phyloP scores from a whole-genome alignment of 2,113 vertebrate genomes.

The Oncorhynchus mykiss region DNA sequence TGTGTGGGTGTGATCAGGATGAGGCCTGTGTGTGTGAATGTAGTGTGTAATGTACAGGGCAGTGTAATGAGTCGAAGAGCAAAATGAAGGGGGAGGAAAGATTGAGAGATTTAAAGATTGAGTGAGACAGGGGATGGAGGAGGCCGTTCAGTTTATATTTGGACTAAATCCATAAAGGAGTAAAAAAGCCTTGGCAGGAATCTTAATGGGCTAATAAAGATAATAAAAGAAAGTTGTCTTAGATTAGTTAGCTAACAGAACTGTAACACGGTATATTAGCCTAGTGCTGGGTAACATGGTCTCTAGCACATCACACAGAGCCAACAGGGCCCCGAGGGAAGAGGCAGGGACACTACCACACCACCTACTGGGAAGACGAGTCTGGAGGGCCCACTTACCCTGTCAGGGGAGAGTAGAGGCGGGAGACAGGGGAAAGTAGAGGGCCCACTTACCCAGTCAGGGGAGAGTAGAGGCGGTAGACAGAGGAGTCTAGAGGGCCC shows the following conservation, averaged over 20 bases:
- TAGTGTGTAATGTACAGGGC: constrained; percentile 18
- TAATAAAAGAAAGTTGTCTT: constrained; percentile 74
- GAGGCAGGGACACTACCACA: constrained; percentile 6
- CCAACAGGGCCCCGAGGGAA: not conserved
- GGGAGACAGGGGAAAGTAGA: constrained; percentile 1
- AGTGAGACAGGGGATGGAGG: constrained; percentile 52
- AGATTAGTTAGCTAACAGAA: constrained; percentile 77
- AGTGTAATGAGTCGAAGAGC: constrained; percentile 16
- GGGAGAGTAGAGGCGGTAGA: no score
- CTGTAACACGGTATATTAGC: constrained; percentile 63
- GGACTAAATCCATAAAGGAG: constrained; percentile 68
- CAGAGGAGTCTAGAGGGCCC: no score
- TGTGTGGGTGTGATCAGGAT: not conserved
- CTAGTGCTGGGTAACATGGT: constrained; percentile 53
- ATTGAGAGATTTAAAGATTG: constrained; percentile 63
- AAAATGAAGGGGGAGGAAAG: constrained; percentile 24
- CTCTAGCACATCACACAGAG: constrained; percentile 36
- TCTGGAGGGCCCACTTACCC: constrained; percentile 51
- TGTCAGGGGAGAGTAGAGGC: constrained; percentile 49
- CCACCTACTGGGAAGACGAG: constrained; percentile 59
- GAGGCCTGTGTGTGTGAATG: not conserved
- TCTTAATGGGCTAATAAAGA: constrained; percentile 73
- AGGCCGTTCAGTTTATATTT: constrained; percentile 34
- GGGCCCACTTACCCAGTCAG: constrained; percentile 22
- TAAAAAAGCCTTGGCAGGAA: constrained; percentile 70